Conservation (phyloP, 2,113 vertebrate genomes). For the Trichomycterus rosablanca region DNA sequence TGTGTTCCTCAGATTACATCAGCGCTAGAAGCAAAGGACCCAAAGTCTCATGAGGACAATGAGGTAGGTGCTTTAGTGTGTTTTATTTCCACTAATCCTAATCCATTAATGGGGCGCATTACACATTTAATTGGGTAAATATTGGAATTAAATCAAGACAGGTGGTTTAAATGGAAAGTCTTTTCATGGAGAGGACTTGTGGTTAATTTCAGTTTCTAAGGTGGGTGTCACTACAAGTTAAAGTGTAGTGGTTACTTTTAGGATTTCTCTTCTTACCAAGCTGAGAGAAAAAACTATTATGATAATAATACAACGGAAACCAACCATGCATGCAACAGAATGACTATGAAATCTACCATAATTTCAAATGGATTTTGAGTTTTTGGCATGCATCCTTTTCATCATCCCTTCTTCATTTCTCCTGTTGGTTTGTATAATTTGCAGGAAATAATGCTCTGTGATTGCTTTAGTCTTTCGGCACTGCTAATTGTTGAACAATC, state of each 20-base stretch:
- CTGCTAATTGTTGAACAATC: not conserved
- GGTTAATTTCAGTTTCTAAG: not conserved
- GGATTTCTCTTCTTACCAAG: no score
- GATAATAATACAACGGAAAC: no score
- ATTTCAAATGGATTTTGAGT: not conserved
- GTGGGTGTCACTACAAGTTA: not conserved
- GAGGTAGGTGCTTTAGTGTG: conserved; percentile 62
- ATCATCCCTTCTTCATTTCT: not conserved
- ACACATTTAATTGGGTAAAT: not conserved
- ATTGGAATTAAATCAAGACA: not conserved
- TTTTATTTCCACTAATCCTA: not conserved
- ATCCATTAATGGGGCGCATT: no score
- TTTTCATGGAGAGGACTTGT: not conserved
- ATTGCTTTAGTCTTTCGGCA: not conserved
- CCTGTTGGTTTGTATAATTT: not conserved
- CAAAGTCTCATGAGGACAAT: conserved; percentile 62
- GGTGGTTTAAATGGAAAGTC: not conserved
- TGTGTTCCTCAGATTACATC: conserved; percentile 75
- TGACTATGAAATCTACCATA: not conserved
- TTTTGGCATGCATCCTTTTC: not conserved
- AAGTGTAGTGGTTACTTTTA: no score
- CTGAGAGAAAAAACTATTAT: no score
- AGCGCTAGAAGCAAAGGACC: conserved; percentile 68
- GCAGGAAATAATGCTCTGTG: not conserved
- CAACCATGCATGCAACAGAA: not conserved